Conservation (phyloP, 2,888 invertebrate species). For the Agonopterix subpropinquella region DNA sequence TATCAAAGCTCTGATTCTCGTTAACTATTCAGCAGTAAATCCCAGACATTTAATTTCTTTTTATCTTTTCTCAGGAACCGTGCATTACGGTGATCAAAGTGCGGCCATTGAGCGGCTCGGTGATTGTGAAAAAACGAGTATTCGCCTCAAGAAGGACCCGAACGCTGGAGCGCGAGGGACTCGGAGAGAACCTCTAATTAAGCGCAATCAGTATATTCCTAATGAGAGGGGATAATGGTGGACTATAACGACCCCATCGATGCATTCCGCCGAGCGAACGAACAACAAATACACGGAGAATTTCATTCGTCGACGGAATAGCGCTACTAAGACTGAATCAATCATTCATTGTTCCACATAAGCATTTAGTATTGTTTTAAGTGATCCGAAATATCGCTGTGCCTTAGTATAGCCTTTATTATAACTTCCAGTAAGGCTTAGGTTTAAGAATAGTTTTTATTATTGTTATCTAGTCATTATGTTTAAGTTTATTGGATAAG, state of each 20-base stretch:
- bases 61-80: slow-evolving; percentile 61
- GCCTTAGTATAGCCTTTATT: slow-evolving; percentile 60
- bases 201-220: slow-evolving; percentile 75
- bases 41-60: slow-evolving; percentile 26
- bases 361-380: slow-evolving; percentile 59
- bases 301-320: slow-evolving; percentile 60
- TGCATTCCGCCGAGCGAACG: slow-evolving; percentile 61
- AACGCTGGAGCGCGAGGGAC: slow-evolving; percentile 58
- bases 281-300: slow-evolving; percentile 52
- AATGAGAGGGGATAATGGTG: slow-evolving; percentile 73
- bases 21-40: slow-evolving; percentile 5
- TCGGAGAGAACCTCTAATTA: slow-evolving; percentile 69
- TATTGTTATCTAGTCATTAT: slow-evolving; percentile 71
- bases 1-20: slow-evolving; percentile 15
- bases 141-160: slow-evolving; percentile 55
- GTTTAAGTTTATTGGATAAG: slow-evolving; percentile 30
- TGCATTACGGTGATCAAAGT: slow-evolving; percentile 67
- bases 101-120: slow-evolving; percentile 65
- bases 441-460: slow-evolving; percentile 38
- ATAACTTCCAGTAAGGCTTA: slow-evolving; percentile 47
- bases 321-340: slow-evolving; percentile 63
- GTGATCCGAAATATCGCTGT: slow-evolving; percentile 61
- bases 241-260: slow-evolving; percentile 70
- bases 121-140: slow-evolving; percentile 71
- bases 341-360: slow-evolving; percentile 59